Percentiles rank a stretch among this genome's conserved stretches.
phyloP scores from a whole-genome alignment of 2,113 vertebrate species.

The Osmerus mordax region DNA sequence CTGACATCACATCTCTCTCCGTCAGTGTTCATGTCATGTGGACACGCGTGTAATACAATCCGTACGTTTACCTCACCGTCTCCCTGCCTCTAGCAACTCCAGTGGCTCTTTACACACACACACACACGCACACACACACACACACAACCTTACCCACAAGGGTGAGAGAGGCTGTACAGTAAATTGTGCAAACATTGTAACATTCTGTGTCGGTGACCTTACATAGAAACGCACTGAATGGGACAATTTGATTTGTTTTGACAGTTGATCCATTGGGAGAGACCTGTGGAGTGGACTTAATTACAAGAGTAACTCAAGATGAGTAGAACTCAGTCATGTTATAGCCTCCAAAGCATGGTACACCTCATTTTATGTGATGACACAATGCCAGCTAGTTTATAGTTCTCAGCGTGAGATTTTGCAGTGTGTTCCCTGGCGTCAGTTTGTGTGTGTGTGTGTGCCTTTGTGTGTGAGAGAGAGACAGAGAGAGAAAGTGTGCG shows the following conservation, averaged over 20 bases:
- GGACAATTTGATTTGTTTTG: neutral
- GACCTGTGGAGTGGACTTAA: no score
- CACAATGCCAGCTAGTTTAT: no score
- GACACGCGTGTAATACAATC: constrained; percentile 19
- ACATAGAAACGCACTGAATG: neutral
- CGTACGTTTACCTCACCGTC: constrained; percentile 8
- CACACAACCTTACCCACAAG: neutral
- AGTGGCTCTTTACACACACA: neutral
- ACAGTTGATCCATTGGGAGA: neutral
- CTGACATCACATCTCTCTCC: neutral
- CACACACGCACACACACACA: constrained; percentile 2
- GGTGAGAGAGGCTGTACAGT: no score
- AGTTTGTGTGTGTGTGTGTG: no score
- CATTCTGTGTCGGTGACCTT: no score
- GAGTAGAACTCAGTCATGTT: neutral
- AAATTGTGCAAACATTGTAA: no score
- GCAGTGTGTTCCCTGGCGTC: no score
- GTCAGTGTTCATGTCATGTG: neutral
- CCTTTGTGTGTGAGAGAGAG: no score
- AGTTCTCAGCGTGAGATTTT: no score
- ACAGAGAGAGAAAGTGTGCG: no score
- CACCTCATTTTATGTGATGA: no score
- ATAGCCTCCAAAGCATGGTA: neutral
- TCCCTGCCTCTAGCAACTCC: neutral
- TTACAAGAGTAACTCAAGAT: no score